A percentile compares a stretch with the other conserved stretches of the same genome.
These are phyloP conservation scores for Autographa pulchrina DNA, from an alignment of 2,888 invertebrate species.

Conservation along the genomic window DNA sequence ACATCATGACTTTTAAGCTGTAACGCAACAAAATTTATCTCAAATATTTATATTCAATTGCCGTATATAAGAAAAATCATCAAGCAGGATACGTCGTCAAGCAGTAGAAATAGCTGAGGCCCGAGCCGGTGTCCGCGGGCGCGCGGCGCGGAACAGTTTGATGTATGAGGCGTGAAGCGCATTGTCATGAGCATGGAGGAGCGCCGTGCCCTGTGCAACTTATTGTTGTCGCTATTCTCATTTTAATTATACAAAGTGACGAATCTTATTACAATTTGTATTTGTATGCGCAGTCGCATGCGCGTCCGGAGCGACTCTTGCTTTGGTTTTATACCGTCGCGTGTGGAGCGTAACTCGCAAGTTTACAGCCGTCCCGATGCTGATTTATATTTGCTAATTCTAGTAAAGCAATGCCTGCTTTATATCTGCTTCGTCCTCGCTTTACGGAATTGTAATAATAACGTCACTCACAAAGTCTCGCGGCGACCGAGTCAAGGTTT, in stretches of 20 bases:
- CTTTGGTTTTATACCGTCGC: slow-evolving; percentile 19
- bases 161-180: not conserved
- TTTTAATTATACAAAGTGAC: slow-evolving; percentile 23
- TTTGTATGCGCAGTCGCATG: not conserved
- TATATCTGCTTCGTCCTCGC: slow-evolving; percentile 42
- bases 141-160: not conserved
- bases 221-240: not conserved
- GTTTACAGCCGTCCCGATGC: slow-evolving; percentile 43
- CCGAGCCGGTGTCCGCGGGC: not conserved
- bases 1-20: not conserved
- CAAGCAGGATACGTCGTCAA: no score
- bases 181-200: not conserved
- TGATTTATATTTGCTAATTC: slow-evolving; percentile 63
- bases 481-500: slow-evolving; percentile 24
- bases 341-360: slow-evolving; percentile 18
- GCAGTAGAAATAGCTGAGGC: no score
- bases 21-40: not conserved
- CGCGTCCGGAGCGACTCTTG: not conserved
- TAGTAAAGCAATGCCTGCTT: slow-evolving; percentile 57
- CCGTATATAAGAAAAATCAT: no score
- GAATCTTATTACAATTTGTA: slow-evolving; percentile 24
- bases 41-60: no score
- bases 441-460: slow-evolving; percentile 52
- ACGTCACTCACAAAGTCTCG: slow-evolving; percentile 37
- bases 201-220: not conserved